A percentile compares a stretch with the other conserved stretches of the same genome.
phyloP scores from a whole-genome alignment of 2,888 invertebrate species.

The Leptinotarsa peninsularis region DNA sequence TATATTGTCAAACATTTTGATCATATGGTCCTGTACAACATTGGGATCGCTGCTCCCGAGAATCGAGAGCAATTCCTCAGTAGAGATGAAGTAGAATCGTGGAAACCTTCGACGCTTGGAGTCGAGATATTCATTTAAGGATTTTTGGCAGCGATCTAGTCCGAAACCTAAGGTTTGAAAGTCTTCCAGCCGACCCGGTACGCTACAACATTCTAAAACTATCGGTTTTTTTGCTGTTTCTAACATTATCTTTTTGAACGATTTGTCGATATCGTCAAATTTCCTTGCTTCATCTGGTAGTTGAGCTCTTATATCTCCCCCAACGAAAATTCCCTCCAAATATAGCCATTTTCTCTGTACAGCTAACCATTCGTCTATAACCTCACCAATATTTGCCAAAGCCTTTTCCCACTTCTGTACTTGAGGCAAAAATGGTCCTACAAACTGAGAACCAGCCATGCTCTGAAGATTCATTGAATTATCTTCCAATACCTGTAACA shows the following conservation, averaged over 20 bases:
- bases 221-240: conserved; percentile 84
- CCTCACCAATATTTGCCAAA: conserved; percentile 76
- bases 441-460: conserved; percentile 91
- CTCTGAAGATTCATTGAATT: conserved; percentile 91
- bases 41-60: conserved; percentile 86
- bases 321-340: conserved; percentile 91
- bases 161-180: conserved; percentile 78
- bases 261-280: conserved; percentile 89
- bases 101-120: conserved; percentile 90
- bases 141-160: conserved; percentile 91
- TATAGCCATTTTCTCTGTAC: conserved; percentile 93
- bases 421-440: conserved; percentile 85
- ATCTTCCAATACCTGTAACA: conserved; percentile 77
- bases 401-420: conserved; percentile 90
- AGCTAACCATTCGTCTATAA: conserved; percentile 88
- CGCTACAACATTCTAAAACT: conserved; percentile 83
- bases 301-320: conserved; percentile 87
- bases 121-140: conserved; percentile 89
- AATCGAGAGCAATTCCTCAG: conserved; percentile 90
- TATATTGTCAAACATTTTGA: conserved; percentile 96
- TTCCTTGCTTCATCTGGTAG: conserved; percentile 90
- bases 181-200: conserved; percentile 80
- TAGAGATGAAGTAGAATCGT: conserved; percentile 93
- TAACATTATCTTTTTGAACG: conserved; percentile 85
- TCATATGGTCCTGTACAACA: conserved; percentile 92